Evolutionary conservation across 2,888 invertebrate species (phyloP), one percentile per base, ranked within the genome.

Genomic region (Eretmocerus hayati): DNA sequence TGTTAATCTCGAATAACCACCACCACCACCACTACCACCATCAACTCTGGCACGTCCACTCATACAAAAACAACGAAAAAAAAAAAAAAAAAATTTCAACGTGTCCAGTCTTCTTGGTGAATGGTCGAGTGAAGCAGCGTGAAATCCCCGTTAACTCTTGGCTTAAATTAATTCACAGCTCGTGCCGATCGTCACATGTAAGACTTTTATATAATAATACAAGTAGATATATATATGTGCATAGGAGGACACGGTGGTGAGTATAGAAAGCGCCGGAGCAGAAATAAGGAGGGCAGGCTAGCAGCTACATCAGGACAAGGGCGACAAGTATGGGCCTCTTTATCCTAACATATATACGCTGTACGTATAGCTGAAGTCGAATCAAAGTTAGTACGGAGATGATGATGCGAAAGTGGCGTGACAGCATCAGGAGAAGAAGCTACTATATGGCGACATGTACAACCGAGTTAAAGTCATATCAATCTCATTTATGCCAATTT

Each of bases 401-500:
- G 44, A 36, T 8, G 40, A 39, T 32, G 41, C 35, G 53, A 58
- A 64, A 65, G 63, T 65, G 62, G 64, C 60, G 63, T 63, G 65
- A 65, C 65, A 57, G 61, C 62, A 16, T 18, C 19, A 13, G n/a
- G 33, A 33, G 33, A 5, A 6, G 8, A 5, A 15, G 33, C n/a
- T n/a, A n/a, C n/a, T n/a, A n/a, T n/a, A n/a, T n/a, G n/a, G n/a
- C 33, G 33, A 33, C 33, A 26, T 19, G 20, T 8, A 21, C 33
- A 6, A 37, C 66, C 66, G 63, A 66, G 62, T 70, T 68, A 70
- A 69, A 70, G 60, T 69, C 69, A 61, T 67, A 70, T 70, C 67
- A 70, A 70, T 70, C 70, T 69, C 69, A 69, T 67, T 69, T 69
- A 69, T 67, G 67, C 66, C 68, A 69, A 68, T 68, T 66, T 61